A percentile compares a stretch with the other conserved stretches of the same genome.
These are phyloP conservation scores for Hycleus phaleratus DNA, from an alignment of 1,140 invertebrate species.

Conservation along the genomic window DNA sequence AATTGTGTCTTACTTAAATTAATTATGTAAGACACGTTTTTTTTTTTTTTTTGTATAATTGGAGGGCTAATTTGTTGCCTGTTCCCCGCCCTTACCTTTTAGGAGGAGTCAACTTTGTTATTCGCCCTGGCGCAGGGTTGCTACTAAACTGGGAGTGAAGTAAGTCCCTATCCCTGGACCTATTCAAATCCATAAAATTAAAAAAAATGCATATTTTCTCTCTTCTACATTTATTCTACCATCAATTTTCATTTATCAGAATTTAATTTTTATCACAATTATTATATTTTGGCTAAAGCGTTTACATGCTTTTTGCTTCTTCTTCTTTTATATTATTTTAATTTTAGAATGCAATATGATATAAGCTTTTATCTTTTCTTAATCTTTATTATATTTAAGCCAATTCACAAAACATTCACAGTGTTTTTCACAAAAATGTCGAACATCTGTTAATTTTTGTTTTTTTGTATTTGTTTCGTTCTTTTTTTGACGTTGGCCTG, in stretches of 20 bases:
- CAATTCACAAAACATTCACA: background rate
- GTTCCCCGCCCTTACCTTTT: conserved; percentile 37
- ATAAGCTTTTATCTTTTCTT: no score
- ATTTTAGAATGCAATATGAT: no score
- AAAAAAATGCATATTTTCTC: background rate
- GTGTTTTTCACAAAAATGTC: conserved; percentile 15
- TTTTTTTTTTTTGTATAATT: background rate
- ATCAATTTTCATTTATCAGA: background rate
- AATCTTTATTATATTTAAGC: no score
- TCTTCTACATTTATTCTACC: conserved; percentile 8
- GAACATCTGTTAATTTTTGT: background rate
- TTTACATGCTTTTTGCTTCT: no score
- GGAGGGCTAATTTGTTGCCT: conserved; percentile 41
- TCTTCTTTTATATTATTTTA: no score
- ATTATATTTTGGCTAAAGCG: no score
- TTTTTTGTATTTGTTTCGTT: conserved; percentile 3
- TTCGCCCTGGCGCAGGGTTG: conserved; percentile 83
- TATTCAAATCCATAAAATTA: conserved; percentile 12
- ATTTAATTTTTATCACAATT: no score
- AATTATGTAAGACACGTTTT: no score
- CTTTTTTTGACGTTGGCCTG: conserved; percentile 6
- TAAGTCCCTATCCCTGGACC: conserved; percentile 55
- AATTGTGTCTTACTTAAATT: no score
- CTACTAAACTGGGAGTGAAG: conserved; percentile 87
- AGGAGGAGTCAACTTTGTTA: conserved; percentile 66